A percentile compares a stretch with the other conserved stretches of the same genome.
Evolutionary conservation across 2,888 invertebrate species (phyloP).

Genomic region (Lycaena phlaeas): DNA sequence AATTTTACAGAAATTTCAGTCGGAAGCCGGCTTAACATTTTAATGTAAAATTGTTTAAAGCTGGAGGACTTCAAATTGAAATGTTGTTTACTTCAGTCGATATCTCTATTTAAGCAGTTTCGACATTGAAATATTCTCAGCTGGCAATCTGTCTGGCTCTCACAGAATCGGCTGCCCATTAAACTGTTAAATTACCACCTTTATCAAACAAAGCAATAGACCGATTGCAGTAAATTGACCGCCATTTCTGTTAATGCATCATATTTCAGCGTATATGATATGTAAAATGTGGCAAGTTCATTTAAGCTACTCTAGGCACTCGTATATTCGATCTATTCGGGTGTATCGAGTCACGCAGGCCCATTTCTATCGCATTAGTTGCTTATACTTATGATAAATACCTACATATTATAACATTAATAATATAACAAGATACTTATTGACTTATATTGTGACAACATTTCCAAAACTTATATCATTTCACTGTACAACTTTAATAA

Average conservation of each 20-base stretch:
- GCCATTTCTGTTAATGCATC: slow-evolving; percentile 9
- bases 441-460: too few species aligned
- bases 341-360: too few species aligned
- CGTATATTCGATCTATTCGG: background rate
- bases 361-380: too few species aligned
- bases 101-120: slow-evolving; percentile 18
- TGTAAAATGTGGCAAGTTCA: background rate
- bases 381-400: too few species aligned
- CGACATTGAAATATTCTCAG: slow-evolving; percentile 45
- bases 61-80: background rate
- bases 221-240: slow-evolving; percentile 18
- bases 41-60: background rate
- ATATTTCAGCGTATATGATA: background rate
- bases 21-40: too few species aligned
- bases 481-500: too few species aligned
- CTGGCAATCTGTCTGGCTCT: slow-evolving; percentile 53
- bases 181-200: slow-evolving; percentile 47
- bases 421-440: too few species aligned
- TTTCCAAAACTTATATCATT: too few species aligned
- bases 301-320: background rate
- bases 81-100: slow-evolving; percentile 5
- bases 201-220: slow-evolving; percentile 28
- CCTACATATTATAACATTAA: too few species aligned
- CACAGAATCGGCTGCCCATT: slow-evolving; percentile 51
- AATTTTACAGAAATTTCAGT: too few species aligned